Evolutionary conservation across 2,113 vertebrate genomes (phyloP).

Genomic region (Dasyurus viverrinus): DNA sequence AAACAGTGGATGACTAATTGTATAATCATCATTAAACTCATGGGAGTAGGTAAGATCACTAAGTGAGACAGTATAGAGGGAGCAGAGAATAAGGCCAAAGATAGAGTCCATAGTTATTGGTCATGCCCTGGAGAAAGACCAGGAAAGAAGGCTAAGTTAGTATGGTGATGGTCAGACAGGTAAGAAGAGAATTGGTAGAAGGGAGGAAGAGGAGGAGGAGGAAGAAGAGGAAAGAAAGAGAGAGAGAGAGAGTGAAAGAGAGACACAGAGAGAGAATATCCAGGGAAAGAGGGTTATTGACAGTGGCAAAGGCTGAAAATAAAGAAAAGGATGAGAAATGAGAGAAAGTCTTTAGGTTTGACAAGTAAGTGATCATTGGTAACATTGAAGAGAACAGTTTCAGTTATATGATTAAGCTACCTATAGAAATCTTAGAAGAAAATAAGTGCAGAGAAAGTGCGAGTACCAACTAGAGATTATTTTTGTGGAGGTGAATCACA

Average conservation of each 20-base stretch:
- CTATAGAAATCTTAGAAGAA: not conserved
- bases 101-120: not conserved
- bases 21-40: not conserved
- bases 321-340: not conserved
- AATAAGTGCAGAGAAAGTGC: not conserved
- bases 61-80: not conserved
- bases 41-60: not conserved
- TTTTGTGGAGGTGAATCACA: not conserved
- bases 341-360: not conserved
- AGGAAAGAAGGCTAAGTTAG: not conserved
- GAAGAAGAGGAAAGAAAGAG: too few relatives aligned
- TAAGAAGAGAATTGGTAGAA: not conserved
- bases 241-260: not conserved
- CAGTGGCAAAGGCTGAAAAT: not conserved
- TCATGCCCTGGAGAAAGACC: not conserved
- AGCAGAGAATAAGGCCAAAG: not conserved
- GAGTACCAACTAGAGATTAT: not conserved
- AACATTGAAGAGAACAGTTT: not conserved
- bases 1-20: not conserved
- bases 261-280: too few relatives aligned
- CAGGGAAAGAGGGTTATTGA: too few relatives aligned
- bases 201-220: not conserved
- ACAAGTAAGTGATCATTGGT: not conserved
- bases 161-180: not conserved
- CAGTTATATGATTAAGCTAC: not conserved